Conservation (phyloP, 2,113 vertebrate species). For the Limanda limanda region DNA sequence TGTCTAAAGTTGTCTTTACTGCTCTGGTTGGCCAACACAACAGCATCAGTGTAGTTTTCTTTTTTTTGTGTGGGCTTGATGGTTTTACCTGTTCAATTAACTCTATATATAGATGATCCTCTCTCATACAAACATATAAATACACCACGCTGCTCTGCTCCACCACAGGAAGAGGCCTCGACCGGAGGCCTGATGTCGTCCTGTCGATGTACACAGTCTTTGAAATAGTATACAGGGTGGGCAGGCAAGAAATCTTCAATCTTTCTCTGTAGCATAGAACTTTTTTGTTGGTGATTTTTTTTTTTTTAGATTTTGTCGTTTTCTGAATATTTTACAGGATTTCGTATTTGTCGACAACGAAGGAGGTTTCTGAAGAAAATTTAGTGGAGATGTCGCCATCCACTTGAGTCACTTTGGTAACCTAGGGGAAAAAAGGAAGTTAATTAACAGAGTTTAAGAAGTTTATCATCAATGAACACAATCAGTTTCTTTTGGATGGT, state of each 20-base stretch:
- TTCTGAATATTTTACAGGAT: conserved; percentile 87
- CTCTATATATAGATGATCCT: conserved; percentile 80
- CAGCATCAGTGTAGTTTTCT: conserved; percentile 57
- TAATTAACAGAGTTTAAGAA: not conserved
- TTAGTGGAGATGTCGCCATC: conserved; percentile 90
- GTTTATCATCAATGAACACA: not conserved
- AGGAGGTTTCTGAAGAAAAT: conserved; percentile 95
- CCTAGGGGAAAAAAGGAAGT: conserved; percentile 76
- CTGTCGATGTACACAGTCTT: conserved; percentile 72
- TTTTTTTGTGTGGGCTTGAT: conserved; percentile 21
- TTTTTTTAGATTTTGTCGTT: conserved; percentile 49
- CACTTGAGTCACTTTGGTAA: conserved; percentile 94
- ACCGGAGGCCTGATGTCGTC: conserved; percentile 56
- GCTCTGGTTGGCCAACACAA: conserved; percentile 43
- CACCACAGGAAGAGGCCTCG: conserved; percentile 50
- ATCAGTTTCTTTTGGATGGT: too few species aligned
- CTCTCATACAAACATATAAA: conserved; percentile 84
- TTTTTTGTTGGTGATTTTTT: conserved; percentile 66
- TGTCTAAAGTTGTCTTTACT: conserved; percentile 46
- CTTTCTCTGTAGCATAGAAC: conserved; percentile 69
- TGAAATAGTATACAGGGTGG: conserved; percentile 71
- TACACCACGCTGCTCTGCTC: conserved; percentile 80
- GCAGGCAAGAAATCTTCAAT: conserved; percentile 73
- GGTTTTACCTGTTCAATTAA: conserved; percentile 61
- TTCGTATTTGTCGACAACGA: conserved; percentile 97